Conservation (phyloP, 1,140 invertebrate species). For the Habropoda laboriosa region DNA sequence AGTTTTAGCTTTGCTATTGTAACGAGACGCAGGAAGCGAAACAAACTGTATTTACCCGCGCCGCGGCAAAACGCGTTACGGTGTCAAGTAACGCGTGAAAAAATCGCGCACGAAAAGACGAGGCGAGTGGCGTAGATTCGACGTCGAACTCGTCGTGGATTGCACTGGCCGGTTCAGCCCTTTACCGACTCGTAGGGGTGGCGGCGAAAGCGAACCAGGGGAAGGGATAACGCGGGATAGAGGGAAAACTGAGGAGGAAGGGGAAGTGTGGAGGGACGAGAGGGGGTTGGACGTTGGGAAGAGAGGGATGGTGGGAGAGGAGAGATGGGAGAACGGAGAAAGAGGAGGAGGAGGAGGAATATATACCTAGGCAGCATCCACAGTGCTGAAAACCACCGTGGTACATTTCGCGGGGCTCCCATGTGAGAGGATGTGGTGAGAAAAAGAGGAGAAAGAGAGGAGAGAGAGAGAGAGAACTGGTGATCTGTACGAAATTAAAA, state of each 20-base stretch:
- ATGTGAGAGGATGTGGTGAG: constrained; percentile 38
- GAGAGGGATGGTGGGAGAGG: constrained; percentile 19
- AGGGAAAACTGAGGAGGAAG: constrained; percentile 1
- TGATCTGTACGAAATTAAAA: constrained; percentile 66
- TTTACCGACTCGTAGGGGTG: constrained; percentile 63
- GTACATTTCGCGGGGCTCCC: constrained; percentile 63
- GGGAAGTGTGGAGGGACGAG: neutral
- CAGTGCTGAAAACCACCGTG: constrained; percentile 66
- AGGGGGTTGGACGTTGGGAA: constrained; percentile 1
- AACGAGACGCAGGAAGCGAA: neutral
- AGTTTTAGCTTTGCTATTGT: too few species aligned
- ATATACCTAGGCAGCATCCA: constrained; percentile 62
- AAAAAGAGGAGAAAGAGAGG: neutral
- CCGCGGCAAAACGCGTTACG: neutral
- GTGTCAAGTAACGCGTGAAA: constrained; percentile 13
- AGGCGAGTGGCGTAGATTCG: constrained; percentile 44
- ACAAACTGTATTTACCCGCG: neutral
- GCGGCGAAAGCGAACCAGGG: constrained; percentile 42
- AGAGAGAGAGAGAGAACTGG: constrained; percentile 31
- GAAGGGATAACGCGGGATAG: constrained; percentile 57
- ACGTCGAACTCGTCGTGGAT: constrained; percentile 64
- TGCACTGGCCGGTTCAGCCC: constrained; percentile 69
- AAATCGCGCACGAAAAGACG: constrained; percentile 18
- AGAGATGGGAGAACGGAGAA: constrained; percentile 36
- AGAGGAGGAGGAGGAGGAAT: constrained; percentile 30